Evolutionary conservation across 2,797 vertebrate species (phyloP).

Genomic region (Thalassophryne amazonica): DNA sequence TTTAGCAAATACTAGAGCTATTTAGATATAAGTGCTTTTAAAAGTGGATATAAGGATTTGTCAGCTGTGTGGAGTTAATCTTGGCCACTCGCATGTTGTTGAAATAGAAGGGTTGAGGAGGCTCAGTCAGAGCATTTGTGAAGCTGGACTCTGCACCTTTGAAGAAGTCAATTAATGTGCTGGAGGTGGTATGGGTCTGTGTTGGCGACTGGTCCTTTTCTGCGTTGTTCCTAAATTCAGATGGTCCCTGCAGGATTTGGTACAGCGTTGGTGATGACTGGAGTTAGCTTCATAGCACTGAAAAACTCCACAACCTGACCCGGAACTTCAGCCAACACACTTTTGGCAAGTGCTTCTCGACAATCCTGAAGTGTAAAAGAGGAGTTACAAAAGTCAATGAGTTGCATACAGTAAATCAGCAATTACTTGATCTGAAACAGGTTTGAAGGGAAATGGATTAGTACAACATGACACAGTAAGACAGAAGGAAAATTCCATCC

Average conservation of each 20-base stretch:
- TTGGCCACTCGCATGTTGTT: too few species aligned
- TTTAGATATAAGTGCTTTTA: neutral
- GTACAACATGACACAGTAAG: too few species aligned
- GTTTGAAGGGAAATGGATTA: too few species aligned
- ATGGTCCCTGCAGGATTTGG: slow-evolving; percentile 25
- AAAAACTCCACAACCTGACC: slow-evolving; percentile 90
- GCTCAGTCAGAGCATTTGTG: neutral
- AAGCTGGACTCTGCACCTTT: neutral
- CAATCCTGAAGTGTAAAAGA: slow-evolving; percentile 74
- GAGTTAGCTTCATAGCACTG: slow-evolving; percentile 84
- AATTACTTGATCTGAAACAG: too few species aligned
- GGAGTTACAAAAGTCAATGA: neutral
- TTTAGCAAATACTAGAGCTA: neutral
- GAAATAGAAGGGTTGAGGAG: neutral
- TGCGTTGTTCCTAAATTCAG: slow-evolving; percentile 11
- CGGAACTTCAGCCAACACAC: slow-evolving; percentile 92
- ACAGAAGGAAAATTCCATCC: too few species aligned
- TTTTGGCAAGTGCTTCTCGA: slow-evolving; percentile 87
- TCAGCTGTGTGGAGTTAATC: neutral
- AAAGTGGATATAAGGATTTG: neutral
- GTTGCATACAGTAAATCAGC: neutral
- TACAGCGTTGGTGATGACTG: slow-evolving; percentile 67
- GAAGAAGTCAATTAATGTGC: neutral
- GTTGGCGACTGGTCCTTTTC: neutral
- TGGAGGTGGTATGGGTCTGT: neutral